Evolutionary conservation across 2,888 invertebrate species (phyloP).

Genomic region (Apoda limacodes): DNA sequence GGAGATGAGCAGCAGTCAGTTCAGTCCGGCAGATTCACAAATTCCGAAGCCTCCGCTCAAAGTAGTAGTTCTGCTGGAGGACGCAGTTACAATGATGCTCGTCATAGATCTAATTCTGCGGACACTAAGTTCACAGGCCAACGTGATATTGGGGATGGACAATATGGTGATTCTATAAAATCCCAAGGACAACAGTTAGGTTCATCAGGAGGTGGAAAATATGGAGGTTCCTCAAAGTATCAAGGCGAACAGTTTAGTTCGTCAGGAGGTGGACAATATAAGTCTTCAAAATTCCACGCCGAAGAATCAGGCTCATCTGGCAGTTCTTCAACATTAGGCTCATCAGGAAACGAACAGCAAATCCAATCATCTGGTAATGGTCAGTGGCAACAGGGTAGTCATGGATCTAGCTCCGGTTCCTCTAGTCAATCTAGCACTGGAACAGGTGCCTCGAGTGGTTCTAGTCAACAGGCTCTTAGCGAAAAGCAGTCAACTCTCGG

Average conservation of each 20-base stretch:
- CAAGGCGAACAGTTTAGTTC: constrained; percentile 1
- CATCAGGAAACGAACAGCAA: constrained; percentile 16
- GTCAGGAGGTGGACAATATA: constrained; percentile 1
- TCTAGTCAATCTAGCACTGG: constrained; percentile 7
- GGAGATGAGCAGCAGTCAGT: no score
- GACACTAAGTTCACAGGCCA: constrained; percentile 2
- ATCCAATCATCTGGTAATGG: constrained; percentile 11
- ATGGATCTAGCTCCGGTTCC: constrained; percentile 4
- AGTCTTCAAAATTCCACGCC: constrained; percentile 1
- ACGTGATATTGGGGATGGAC: constrained; percentile 2
- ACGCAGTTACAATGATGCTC: no score
- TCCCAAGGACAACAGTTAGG: constrained; percentile 3
- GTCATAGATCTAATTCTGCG: constrained; percentile 5
- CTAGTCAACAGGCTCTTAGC: constrained; percentile 8
- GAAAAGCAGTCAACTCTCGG: constrained; percentile 29
- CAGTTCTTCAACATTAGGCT: constrained; percentile 5
- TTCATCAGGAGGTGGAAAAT: constrained; percentile 3
- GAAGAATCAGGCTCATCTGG: constrained; percentile 4
- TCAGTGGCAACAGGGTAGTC: constrained; percentile 13
- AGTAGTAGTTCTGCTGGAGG: no score
- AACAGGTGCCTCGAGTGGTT: constrained; percentile 3
- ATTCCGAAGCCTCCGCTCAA: no score
- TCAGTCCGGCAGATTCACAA: no score
- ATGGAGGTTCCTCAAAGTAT: neutral
- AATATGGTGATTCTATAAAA: constrained; percentile 1